Evolutionary conservation across 2,888 invertebrate genomes (phyloP).

Genomic region (Dicranocentrus wangi): DNA sequence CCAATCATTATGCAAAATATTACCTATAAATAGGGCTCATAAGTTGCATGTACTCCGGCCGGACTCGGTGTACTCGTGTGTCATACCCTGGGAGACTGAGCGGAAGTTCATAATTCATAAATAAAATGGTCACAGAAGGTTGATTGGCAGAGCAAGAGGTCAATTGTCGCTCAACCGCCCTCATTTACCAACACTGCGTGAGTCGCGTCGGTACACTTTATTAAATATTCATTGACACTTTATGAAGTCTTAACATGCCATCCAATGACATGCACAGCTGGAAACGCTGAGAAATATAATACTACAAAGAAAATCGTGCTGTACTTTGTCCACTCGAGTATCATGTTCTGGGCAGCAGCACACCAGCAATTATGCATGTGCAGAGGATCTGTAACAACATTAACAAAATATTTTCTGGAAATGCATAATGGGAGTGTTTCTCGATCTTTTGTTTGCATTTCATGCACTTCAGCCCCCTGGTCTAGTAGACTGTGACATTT

Average conservation of each 20-base stretch:
- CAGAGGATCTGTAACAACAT: no score
- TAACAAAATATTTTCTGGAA: constrained; percentile 16
- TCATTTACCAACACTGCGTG: not conserved
- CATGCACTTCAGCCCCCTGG: not conserved
- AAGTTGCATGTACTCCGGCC: no score
- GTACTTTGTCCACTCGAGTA: no score
- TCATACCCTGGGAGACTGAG: not conserved
- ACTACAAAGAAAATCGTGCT: no score
- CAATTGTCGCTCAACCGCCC: constrained; percentile 22
- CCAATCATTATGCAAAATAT: no score
- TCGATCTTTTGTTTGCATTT: not conserved
- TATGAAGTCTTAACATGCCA: constrained; percentile 35
- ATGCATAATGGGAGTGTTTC: not conserved
- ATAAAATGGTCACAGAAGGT: constrained; percentile 15
- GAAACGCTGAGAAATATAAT: no score
- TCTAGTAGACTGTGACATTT: constrained; percentile 21
- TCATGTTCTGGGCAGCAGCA: no score
- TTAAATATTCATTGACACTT: constrained; percentile 31
- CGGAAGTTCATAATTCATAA: constrained; percentile 26
- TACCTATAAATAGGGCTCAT: no score
- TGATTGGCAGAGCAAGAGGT: constrained; percentile 39
- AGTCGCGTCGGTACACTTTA: not conserved
- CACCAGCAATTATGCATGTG: no score
- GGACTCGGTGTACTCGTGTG: no score
- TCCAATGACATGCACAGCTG: no score